phyloP scores from a whole-genome alignment of 2,113 vertebrate species.

The Pungitius pungitius region DNA sequence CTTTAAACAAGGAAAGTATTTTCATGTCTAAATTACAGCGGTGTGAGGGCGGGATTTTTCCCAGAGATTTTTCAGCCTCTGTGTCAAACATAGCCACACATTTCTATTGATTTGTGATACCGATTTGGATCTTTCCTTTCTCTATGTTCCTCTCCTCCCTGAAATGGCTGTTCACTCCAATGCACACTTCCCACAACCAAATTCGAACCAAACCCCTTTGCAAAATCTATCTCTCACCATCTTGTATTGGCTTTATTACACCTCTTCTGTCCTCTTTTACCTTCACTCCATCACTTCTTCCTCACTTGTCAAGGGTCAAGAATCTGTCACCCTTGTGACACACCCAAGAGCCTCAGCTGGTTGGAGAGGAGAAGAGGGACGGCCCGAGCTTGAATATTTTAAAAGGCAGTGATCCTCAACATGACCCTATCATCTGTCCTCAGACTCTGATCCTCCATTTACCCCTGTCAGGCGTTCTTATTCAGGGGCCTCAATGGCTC shows the following conservation, averaged over 20 bases:
- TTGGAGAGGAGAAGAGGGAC: slow-evolving; percentile 29
- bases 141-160: neutral
- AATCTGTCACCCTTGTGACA: slow-evolving; percentile 56
- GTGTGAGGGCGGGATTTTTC: neutral
- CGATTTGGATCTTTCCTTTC: neutral
- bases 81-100: slow-evolving; percentile 3
- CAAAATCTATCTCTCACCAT: slow-evolving; percentile 3
- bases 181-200: neutral
- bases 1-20: neutral
- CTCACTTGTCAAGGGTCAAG: slow-evolving; percentile 39
- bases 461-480: slow-evolving; percentile 53
- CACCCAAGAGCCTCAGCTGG: slow-evolving; percentile 20
- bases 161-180: neutral
- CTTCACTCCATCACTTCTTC: slow-evolving; percentile 37
- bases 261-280: slow-evolving; percentile 26
- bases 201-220: neutral
- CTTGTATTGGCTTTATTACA: slow-evolving; percentile 18
- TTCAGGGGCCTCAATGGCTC: slow-evolving; percentile 32
- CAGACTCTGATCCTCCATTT: slow-evolving; percentile 54
- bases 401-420: slow-evolving; percentile 63
- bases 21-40: neutral
- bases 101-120: neutral
- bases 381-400: slow-evolving; percentile 69
- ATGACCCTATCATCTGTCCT: slow-evolving; percentile 57
- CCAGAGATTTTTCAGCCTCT: neutral